Evolutionary conservation across 2,888 invertebrate species (phyloP).

Genomic region (Julus scanicus): DNA sequence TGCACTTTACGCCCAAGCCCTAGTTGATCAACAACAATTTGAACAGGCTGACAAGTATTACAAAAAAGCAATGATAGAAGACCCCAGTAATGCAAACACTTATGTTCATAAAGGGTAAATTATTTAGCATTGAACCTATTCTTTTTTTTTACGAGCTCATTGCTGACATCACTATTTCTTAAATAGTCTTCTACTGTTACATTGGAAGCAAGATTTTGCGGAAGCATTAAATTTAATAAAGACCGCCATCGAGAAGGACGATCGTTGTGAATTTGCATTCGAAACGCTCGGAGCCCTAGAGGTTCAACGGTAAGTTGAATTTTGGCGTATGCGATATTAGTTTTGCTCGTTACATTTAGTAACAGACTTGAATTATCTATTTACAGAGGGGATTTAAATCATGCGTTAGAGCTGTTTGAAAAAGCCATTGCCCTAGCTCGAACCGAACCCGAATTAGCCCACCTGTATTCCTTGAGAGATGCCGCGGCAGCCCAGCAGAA

Average conservation of each 20-base stretch:
- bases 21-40: constrained; percentile 86
- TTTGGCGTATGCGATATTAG: neutral
- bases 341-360: neutral
- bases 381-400: constrained; percentile 81
- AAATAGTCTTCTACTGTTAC: constrained; percentile 74
- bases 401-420: constrained; percentile 87
- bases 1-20: constrained; percentile 87
- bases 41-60: constrained; percentile 85
- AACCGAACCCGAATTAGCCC: constrained; percentile 88
- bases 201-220: constrained; percentile 85
- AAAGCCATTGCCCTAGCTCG: constrained; percentile 87
- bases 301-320: constrained; percentile 80
- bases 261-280: constrained; percentile 93
- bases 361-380: constrained; percentile 59
- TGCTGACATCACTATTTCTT: constrained; percentile 7
- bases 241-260: constrained; percentile 86
- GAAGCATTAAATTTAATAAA: constrained; percentile 81
- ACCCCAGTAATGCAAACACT: constrained; percentile 85
- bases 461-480: constrained; percentile 87
- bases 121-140: neutral
- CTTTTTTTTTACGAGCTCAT: neutral
- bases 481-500: constrained; percentile 90
- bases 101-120: constrained; percentile 83
- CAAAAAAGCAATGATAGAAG: constrained; percentile 81
- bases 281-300: constrained; percentile 95